Percentiles rank a stretch among this genome's conserved stretches.
Evolutionary conservation across 2,888 invertebrate species (phyloP).

Genomic region (Griposia aprilina): DNA sequence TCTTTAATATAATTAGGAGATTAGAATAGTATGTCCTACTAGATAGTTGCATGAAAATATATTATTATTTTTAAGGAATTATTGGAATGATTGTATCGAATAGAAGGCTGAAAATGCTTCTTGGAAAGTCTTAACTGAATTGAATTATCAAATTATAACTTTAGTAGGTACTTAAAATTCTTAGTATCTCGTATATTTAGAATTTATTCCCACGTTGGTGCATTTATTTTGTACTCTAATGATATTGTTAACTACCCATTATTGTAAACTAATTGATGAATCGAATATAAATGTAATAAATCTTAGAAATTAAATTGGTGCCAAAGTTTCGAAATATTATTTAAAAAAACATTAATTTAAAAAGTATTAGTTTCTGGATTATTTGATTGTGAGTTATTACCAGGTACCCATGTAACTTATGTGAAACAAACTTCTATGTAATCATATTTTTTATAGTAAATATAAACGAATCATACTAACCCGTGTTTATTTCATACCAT

Average conservation of each 20-base stretch:
- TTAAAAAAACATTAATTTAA: constrained; percentile 45
- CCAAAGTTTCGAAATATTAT: constrained; percentile 79
- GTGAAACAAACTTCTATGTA: constrained; percentile 73
- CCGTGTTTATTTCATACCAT: constrained; percentile 46
- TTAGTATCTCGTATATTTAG: constrained; percentile 65
- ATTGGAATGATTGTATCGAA: constrained; percentile 70
- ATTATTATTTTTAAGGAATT: constrained; percentile 63
- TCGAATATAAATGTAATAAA: constrained; percentile 64
- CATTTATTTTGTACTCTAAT: constrained; percentile 76
- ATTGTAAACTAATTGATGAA: constrained; percentile 58
- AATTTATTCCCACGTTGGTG: constrained; percentile 76
- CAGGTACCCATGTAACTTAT: constrained; percentile 62
- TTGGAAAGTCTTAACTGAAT: constrained; percentile 63
- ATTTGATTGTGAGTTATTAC: constrained; percentile 53
- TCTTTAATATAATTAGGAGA: constrained; percentile 40
- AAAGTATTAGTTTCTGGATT: constrained; percentile 47
- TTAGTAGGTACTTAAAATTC: constrained; percentile 74
- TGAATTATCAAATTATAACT: constrained; percentile 65
- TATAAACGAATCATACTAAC: constrained; percentile 68
- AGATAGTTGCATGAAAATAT: constrained; percentile 63
- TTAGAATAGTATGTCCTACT: constrained; percentile 55
- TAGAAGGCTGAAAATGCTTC: constrained; percentile 68
- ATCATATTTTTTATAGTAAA: constrained; percentile 79
- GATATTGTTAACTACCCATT: constrained; percentile 47
- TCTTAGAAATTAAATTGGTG: constrained; percentile 80